Evolutionary conservation across 2,888 invertebrate species (phyloP), one percentile per base, ranked within the genome.

Genomic region (Brenthis daphne): DNA sequence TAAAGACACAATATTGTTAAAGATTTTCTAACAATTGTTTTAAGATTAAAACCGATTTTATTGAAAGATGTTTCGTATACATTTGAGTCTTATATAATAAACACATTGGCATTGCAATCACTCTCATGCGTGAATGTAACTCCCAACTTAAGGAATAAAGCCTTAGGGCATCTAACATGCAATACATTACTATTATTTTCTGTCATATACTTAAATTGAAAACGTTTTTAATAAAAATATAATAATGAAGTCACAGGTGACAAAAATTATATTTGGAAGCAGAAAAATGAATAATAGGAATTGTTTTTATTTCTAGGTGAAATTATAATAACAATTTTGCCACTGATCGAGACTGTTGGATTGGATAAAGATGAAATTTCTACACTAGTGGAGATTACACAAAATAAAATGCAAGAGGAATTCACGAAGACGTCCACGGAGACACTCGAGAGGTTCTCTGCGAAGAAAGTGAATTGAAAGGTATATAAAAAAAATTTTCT

Each of bases 311-410:
- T 60, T 65, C 57, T 85, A 94, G 96, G 96, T 48, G 94, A 94
- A 75, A 94, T 95, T 73, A 94, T 95, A 63, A 94, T 97, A 69
- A 94, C 95, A 48, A 95, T 97, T 80, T 85, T 97, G 75, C 97
- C 97, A 0, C 89, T 95, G 72, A 95, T 97, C 72, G 90, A 94
- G 73, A 96, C 97, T 0, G 89, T 94, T 70, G 94, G 94, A 50
- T 86, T 95, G 77, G 90, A 88, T 0, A 94, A 94, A 79, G 95
- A 95, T 1, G 94, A 96, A 77, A 90, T 97, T 66, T 88, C 93
- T 0, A 79, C 91, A 50, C 82, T 97, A 60, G 94, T 96, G 74
- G 95, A 96, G n/a, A 93, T 94, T 73, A 93, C 95, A 16, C 95
- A 95, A 80, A 86, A 88, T 55, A 82, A 89, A 29, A 96, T 97